Base-by-base conservation (phyloP, 2,113 vertebrate species). In the Halichoeres trimaculatus region DNA sequence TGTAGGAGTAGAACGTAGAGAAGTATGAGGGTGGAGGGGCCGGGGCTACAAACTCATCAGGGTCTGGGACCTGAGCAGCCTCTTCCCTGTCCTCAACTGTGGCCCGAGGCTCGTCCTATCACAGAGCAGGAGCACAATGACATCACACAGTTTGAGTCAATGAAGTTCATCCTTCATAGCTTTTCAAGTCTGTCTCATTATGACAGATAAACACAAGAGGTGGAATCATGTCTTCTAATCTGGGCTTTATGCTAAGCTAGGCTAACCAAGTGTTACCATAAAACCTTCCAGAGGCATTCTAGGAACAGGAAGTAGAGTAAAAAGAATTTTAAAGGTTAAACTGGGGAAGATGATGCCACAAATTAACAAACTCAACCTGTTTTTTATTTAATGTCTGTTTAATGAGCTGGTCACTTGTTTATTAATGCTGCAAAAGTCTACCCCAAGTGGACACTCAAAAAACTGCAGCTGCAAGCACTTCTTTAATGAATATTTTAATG, bases 21-120 rank as follows among this genome's bases (percentile, higher is more conserved):
- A 95, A 96, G 72, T 95, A 97, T 22, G 96, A 95, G 0, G 95
- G 95, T n/a, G 95, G 95, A 0, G 93, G 95, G 11, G 89, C 93
- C 0, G 95, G 94, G 0, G 94, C 91, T 38, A 95, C 92, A 72
- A 96, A 97, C 70, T 93, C 94, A 7, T 96, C 95, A 0, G 91
- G 91, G 82, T 96, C 94, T 0, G 90, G 93, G 62, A 82, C 19
- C 0, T n/a, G 75, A 45, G 78, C 67, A 1, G 88, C 81, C 0
- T 94, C 94, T 84, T 95, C 95, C 24, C 50, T 89, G 45, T 96
- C 95, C 43, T 95, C 95, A 1, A 56, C 74, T 38, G 90, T 86
- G 20, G 91, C 64, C 43, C 92, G 90, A 56, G 90, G 74, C 71
- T 94, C 95, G 1, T 90, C 93, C 96, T 96, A 82, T 77, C 59